Percentiles rank a stretch among this genome's conserved stretches.
phyloP scores from a whole-genome alignment of 2,888 invertebrate genomes.

The Esperia sulphurella region DNA sequence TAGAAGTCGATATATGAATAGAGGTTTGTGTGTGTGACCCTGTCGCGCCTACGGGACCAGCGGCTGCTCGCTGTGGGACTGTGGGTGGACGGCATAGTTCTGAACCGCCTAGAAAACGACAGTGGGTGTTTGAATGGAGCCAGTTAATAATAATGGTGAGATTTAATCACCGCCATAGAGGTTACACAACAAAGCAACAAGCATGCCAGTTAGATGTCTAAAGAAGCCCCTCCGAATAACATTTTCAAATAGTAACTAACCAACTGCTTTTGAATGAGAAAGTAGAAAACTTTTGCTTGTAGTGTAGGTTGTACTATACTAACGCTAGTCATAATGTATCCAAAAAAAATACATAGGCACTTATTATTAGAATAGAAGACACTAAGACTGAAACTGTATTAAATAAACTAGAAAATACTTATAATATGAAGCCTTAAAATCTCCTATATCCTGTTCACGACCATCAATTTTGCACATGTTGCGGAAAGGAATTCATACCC shows the following conservation, averaged over 20 bases:
- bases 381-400: neutral
- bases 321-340: neutral
- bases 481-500: slow-evolving; percentile 39
- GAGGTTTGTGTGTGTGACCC: slow-evolving; percentile 71
- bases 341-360: neutral
- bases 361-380: neutral
- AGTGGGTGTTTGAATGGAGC: slow-evolving; percentile 79
- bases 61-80: slow-evolving; percentile 58
- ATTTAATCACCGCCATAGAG: slow-evolving; percentile 76
- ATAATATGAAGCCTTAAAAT: slow-evolving; percentile 41
- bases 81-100: slow-evolving; percentile 79
- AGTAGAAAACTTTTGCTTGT: slow-evolving; percentile 1
- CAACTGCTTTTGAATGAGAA: slow-evolving; percentile 44
- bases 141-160: slow-evolving; percentile 79
- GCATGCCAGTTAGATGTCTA: slow-evolving; percentile 64
- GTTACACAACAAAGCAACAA: slow-evolving; percentile 72
- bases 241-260: slow-evolving; percentile 47
- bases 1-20: slow-evolving; percentile 65
- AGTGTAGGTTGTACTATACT: neutral
- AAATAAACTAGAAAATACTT: neutral
- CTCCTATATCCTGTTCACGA: slow-evolving; percentile 41
- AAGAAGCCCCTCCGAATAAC: slow-evolving; percentile 37
- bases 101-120: slow-evolving; percentile 68
- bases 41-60: slow-evolving; percentile 77
- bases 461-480: slow-evolving; percentile 66